phyloP scores from a whole-genome alignment of 1,140 invertebrate genomes.

The Caenorhabditis brenneri region DNA sequence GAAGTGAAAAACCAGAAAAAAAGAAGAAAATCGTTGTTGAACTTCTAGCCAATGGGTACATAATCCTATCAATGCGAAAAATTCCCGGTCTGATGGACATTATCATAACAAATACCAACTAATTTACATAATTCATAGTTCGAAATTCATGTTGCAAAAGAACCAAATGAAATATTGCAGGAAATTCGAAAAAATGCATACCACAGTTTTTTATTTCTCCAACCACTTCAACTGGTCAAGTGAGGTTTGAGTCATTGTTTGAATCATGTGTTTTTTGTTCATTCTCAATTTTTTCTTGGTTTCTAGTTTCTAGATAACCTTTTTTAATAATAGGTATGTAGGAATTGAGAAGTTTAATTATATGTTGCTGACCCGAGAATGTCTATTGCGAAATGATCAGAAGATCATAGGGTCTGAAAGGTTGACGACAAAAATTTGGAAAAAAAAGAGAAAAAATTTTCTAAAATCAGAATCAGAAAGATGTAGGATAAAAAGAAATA shows the following conservation, averaged over 20 bases:
- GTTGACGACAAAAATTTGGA: not conserved
- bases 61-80: too few species aligned
- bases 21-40: too few species aligned
- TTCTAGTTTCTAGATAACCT: not conserved
- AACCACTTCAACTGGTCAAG: constrained; percentile 37
- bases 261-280: constrained; percentile 33
- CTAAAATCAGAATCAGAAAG: not conserved
- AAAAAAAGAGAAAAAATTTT: not conserved
- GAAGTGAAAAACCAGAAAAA: too few species aligned
- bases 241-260: constrained; percentile 21
- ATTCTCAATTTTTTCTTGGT: too few species aligned
- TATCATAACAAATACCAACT: too few species aligned
- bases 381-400: not conserved
- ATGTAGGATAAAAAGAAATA: not conserved
- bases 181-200: not conserved
- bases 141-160: not conserved
- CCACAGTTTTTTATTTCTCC: not conserved
- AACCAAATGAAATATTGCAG: not conserved
- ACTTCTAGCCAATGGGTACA: too few species aligned
- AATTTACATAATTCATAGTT: not conserved
- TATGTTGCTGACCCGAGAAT: not conserved
- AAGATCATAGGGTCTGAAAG: not conserved
- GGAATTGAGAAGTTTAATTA: not conserved
- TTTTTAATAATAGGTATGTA: not conserved
- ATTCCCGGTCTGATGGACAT: too few species aligned